These are phyloP conservation scores for Sapayoa aenigma DNA, from an alignment of 2,113 vertebrate species.

Conservation along the genomic window DNA sequence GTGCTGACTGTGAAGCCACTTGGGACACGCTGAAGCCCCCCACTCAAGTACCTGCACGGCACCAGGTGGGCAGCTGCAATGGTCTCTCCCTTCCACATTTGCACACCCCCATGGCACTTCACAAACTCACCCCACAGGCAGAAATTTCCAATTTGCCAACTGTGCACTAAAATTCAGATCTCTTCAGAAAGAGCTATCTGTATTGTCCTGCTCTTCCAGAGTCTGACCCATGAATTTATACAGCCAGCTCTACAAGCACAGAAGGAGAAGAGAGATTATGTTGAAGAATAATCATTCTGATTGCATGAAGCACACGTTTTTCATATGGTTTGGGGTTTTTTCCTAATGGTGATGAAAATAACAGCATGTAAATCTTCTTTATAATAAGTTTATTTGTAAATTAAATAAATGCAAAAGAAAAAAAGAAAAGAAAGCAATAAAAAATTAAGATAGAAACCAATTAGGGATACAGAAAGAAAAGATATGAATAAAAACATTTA, in stretches of 20 bases:
- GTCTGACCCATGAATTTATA: background rate
- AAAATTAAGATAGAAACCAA: background rate
- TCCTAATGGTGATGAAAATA: background rate
- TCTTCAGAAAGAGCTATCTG: background rate
- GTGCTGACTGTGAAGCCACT: background rate
- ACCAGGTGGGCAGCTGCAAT: fast-evolving
- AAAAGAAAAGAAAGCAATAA: background rate
- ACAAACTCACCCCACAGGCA: background rate
- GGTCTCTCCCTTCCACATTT: background rate
- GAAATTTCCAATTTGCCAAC: background rate
- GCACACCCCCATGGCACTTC: background rate
- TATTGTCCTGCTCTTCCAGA: background rate
- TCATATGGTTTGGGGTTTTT: background rate
- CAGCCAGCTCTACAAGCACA: background rate
- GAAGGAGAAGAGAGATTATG: background rate
- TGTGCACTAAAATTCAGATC: background rate
- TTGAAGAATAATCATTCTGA: background rate
- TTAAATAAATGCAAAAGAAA: background rate
- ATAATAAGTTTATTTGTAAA: background rate
- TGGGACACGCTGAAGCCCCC: background rate
- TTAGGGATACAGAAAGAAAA: background rate
- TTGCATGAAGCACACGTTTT: background rate
- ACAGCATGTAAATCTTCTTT: background rate
- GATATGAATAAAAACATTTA: background rate
- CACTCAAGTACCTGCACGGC: background rate